Base-by-base conservation (phyloP, 2,797 vertebrate species). In the Oreortyx pictus region DNA sequence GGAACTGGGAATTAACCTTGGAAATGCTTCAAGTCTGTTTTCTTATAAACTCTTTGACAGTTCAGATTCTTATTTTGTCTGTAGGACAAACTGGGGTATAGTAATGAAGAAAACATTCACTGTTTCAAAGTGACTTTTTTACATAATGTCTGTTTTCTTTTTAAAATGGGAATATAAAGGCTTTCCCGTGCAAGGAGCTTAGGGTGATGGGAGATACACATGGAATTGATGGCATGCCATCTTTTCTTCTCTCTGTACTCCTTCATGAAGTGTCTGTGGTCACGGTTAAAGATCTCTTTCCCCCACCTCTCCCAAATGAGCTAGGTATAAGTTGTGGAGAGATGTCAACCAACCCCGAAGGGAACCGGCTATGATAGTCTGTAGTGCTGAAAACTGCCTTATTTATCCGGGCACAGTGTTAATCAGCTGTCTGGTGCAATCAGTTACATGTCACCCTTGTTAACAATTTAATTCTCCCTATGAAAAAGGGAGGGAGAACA, bases 351-450 rank as follows among this genome's bases (percentile, higher is more conserved):
- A 29, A 81, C 54, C 62, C 83, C 78, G 73, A 95, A 82, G 57
- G 75, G 81, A 72, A 62, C 49, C 50, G 88, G 86, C 82, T 65
- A 1, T 81, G 66, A 82, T 87, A 75, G 46, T 62, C 54, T 66
- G 73, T 66, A 86, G 50, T 92, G 76, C 68, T 90, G 60, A 49
- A 93, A 84, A 70, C 71, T 90, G 81, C 86, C 46, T 88, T 89
- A 75, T 94, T 89, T 83, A 76, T 73, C 80, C 79, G 75, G 85
- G 78, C 85, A 70, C 64, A 16, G 7, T 25, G 60, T 77, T 96
- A 94, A 94, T 94, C 89, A 89, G 56, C 92, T 93, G 92, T 88
- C 92, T 60, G 31, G 76, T 66, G 76, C 88, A 73, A 94, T 96
- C 90, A 86, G 61, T 90, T 91, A 62, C 9, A 2, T 54, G 76